Percentiles rank a stretch among this genome's conserved stretches.
Evolutionary conservation across 2,797 vertebrate species (phyloP).

Genomic region (Ambastaia sidthimunki): DNA sequence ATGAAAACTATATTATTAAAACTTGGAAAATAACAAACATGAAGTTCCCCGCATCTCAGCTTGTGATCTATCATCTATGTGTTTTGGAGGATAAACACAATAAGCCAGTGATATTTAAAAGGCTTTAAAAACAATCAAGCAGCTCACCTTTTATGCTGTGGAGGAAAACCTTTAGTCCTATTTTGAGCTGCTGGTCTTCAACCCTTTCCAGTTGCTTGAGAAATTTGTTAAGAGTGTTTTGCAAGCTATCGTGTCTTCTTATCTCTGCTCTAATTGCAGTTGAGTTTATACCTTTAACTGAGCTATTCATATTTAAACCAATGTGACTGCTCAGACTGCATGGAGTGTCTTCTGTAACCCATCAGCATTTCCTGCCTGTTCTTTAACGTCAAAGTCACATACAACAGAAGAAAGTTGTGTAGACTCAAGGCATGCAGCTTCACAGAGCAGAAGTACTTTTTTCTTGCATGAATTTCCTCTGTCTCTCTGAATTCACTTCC

Average conservation of each 20-base stretch:
- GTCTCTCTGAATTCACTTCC: slow-evolving; percentile 78
- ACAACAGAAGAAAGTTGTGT: slow-evolving; percentile 23
- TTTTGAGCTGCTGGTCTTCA: slow-evolving; percentile 77
- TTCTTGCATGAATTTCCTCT: slow-evolving; percentile 73
- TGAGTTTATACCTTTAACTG: slow-evolving; percentile 72
- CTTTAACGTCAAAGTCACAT: slow-evolving; percentile 45
- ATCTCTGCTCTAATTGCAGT: slow-evolving; percentile 85
- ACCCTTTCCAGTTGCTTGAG: slow-evolving; percentile 83
- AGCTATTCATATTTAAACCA: slow-evolving; percentile 76
- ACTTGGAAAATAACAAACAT: background rate
- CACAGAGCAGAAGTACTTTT: slow-evolving; percentile 58
- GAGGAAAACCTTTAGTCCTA: slow-evolving; percentile 81
- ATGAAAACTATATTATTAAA: too few species aligned
- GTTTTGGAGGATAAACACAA: background rate
- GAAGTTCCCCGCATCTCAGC: background rate
- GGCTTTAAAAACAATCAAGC: background rate
- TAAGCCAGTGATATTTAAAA: background rate
- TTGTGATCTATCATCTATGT: background rate
- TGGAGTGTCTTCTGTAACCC: slow-evolving; percentile 67
- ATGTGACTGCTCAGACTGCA: slow-evolving; percentile 59
- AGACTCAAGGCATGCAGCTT: slow-evolving; percentile 58
- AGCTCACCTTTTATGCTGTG: slow-evolving; percentile 83
- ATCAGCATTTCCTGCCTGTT: slow-evolving; percentile 65
- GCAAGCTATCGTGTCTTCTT: slow-evolving; percentile 80
- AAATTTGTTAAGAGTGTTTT: slow-evolving; percentile 80